Percentiles rank a stretch among this genome's conserved stretches.
Conservation (phyloP, 2,888 invertebrate genomes). For the Pristionchus japonicus region DNA sequence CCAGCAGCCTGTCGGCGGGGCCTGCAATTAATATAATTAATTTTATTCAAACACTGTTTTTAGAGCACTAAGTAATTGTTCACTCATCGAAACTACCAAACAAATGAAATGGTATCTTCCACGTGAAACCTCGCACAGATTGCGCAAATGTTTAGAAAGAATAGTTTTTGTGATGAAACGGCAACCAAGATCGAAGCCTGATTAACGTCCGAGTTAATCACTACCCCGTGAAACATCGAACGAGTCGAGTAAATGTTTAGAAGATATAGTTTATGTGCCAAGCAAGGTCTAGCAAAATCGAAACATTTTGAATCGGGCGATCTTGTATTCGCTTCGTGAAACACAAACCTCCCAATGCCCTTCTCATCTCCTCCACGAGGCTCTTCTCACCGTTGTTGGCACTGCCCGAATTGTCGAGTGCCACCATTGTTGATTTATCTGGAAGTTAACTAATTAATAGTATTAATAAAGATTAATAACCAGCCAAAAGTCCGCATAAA, state of each 20-base stretch:
- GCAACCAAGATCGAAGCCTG: too few species aligned
- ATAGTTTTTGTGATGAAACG: too few species aligned
- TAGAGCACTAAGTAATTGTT: not conserved
- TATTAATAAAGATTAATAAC: not conserved
- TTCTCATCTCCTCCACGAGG: slow-evolving; percentile 25
- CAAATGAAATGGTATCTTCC: too few species aligned
- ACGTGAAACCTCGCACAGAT: too few species aligned
- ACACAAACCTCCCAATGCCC: slow-evolving; percentile 1
- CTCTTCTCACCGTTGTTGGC: not conserved
- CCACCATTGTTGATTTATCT: slow-evolving; percentile 24
- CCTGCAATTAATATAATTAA: not conserved
- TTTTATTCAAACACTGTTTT: not conserved
- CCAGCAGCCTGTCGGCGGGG: not conserved
- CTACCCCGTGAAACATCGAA: too few species aligned
- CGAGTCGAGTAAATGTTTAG: too few species aligned
- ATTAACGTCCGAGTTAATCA: too few species aligned
- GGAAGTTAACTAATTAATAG: not conserved
- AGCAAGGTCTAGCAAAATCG: too few species aligned
- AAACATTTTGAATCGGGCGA: too few species aligned
- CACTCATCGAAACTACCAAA: not conserved
- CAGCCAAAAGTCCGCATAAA: not conserved
- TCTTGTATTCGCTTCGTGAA: too few species aligned
- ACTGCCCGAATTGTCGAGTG: not conserved
- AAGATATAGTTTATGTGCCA: too few species aligned
- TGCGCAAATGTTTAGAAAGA: too few species aligned